Base-by-base conservation (phyloP, 2,888 invertebrate species). In the Anorthoa munda region DNA sequence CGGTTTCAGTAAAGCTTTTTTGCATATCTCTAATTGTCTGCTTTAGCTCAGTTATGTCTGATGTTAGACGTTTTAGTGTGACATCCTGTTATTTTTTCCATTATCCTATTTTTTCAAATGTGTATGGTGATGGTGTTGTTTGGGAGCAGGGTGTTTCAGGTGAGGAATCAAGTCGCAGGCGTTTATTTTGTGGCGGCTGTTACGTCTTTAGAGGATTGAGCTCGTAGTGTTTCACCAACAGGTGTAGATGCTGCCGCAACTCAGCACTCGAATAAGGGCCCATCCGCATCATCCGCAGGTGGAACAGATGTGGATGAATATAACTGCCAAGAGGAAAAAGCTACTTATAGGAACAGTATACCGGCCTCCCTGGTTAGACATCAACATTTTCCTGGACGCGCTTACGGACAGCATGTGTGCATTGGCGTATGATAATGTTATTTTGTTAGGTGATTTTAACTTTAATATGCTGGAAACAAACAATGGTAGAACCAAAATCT, bases 231-330 rank as follows among this genome's bases (percentile, higher is more conserved):
- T n/a, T n/a, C n/a, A n/a, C n/a, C n/a, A n/a, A n/a, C n/a, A n/a
- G n/a, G n/a, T n/a, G n/a, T n/a, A n/a, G n/a, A n/a, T n/a, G n/a
- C n/a, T n/a, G n/a, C n/a, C n/a, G n/a, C n/a, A n/a, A n/a, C n/a
- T n/a, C 21, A 53, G 53, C 53, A 21, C 21, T 21, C 21, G 53
- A 21, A 21, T 11, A 21, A 21, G 53, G 4, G 53, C 21, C 12
- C 53, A 53, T 21, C 53, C 53, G 11, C 53, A 53, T 53, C n/a
- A 53, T 53, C n/a, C n/a, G n/a, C n/a, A n/a, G n/a, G n/a, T n/a
- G n/a, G n/a, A 53, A 53, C 53, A 12, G 53, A 13, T 13, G n/a
- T n/a, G n/a, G n/a, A 55, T 21, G 5, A 55, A 55, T 15, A 55
- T n/a, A n/a, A n/a, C n/a, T n/a, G n/a, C n/a, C n/a, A n/a, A n/a